Evolutionary conservation across 2,888 invertebrate genomes (phyloP).

Genomic region (Heliconius cydno): DNA sequence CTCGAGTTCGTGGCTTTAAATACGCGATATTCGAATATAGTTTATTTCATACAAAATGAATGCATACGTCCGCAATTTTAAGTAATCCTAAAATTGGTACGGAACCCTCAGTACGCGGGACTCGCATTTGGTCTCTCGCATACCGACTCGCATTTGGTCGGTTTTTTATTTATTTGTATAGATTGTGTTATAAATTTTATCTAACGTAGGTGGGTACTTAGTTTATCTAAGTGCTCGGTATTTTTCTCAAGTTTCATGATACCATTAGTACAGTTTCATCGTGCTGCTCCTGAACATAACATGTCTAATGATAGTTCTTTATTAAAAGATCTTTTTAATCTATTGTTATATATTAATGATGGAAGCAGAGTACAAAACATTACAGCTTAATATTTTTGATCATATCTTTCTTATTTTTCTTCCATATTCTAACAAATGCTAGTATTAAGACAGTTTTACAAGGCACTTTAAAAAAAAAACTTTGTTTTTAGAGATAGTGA

Average conservation of each 20-base stretch:
- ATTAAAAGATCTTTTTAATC: not conserved
- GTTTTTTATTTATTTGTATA: not conserved
- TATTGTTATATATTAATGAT: not conserved
- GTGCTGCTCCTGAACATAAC: not conserved
- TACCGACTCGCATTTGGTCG: too few species aligned
- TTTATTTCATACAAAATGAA: too few species aligned
- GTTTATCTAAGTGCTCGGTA: not conserved
- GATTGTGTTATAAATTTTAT: not conserved
- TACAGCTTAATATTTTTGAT: not conserved
- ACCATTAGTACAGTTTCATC: conserved; percentile 7
- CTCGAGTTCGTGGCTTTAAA: too few species aligned
- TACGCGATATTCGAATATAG: too few species aligned
- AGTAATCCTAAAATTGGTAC: too few species aligned
- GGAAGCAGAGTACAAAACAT: not conserved
- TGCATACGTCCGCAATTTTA: too few species aligned
- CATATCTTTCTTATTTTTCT: not conserved
- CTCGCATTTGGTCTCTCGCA: too few species aligned
- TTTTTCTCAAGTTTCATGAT: conserved; percentile 17
- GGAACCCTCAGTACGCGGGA: too few species aligned
- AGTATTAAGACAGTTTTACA: not conserved
- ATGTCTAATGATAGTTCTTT: conserved; percentile 10
- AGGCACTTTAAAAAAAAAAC: not conserved
- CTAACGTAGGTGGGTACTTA: not conserved
- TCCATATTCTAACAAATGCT: not conserved
- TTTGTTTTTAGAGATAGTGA: not conserved